Percentiles rank a stretch among this genome's conserved stretches.
phyloP scores from a whole-genome alignment of 2,888 invertebrate species.

The Oxystoma pomonae region DNA sequence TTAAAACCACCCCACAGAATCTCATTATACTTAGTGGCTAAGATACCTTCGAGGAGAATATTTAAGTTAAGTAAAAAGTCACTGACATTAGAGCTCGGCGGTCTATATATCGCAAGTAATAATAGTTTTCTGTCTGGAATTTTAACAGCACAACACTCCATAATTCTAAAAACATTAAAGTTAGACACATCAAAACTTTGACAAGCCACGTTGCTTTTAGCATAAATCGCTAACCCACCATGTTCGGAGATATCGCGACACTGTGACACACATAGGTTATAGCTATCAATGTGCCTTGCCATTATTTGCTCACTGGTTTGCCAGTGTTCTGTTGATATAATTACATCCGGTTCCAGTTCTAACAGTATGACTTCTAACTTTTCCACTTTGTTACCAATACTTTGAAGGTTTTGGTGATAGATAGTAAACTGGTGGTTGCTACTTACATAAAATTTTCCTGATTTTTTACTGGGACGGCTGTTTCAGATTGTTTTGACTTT shows the following conservation, averaged over 20 bases:
- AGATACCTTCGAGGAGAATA: neutral
- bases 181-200: too few relatives aligned
- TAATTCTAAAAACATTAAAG: too few relatives aligned
- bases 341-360: neutral
- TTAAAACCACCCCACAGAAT: neutral
- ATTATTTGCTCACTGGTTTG: neutral
- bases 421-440: neutral
- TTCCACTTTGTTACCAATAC: neutral
- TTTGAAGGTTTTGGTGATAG: neutral
- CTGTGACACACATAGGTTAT: too few relatives aligned
- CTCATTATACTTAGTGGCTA: neutral
- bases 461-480: neutral
- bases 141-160: too few relatives aligned
- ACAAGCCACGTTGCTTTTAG: too few relatives aligned
- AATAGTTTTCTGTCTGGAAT: too few relatives aligned
- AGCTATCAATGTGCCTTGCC: too few relatives aligned
- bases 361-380: neutral
- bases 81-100: neutral
- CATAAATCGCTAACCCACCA: too few relatives aligned
- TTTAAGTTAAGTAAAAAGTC: neutral
- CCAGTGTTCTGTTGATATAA: neutral
- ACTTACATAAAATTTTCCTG: neutral
- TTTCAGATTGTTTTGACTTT: neutral
- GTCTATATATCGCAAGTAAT: too few relatives aligned
- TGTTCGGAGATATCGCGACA: too few relatives aligned